phyloP scores from a whole-genome alignment of 1,140 invertebrate species.

The Triops longicaudatus region DNA sequence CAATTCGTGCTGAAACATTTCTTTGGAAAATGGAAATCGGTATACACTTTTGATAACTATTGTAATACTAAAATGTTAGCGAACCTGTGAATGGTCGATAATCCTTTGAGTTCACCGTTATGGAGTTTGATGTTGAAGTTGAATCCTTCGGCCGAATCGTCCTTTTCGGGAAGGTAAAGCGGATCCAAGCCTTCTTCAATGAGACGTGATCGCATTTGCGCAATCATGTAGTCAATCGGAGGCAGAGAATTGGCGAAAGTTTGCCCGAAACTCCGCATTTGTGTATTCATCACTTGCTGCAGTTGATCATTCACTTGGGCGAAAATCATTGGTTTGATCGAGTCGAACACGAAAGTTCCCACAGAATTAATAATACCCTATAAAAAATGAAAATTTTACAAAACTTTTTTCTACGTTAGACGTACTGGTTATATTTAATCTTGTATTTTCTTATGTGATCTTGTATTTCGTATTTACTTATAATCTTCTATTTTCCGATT shows the following conservation, averaged over 20 bases:
- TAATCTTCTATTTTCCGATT: no score
- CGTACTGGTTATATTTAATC: no score
- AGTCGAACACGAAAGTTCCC: slow-evolving; percentile 70
- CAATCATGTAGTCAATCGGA: slow-evolving; percentile 68
- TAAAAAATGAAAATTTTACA: slow-evolving; percentile 21
- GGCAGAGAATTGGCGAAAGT: slow-evolving; percentile 75
- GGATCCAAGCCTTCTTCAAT: slow-evolving; percentile 62
- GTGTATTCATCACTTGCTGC: slow-evolving; percentile 38
- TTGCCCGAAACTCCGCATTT: slow-evolving; percentile 48
- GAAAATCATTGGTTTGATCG: slow-evolving; percentile 71
- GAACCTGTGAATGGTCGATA: slow-evolving; percentile 60
- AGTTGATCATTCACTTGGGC: slow-evolving; percentile 61
- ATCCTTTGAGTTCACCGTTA: slow-evolving; percentile 64
- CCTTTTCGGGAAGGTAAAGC: slow-evolving; percentile 38
- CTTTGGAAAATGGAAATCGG: no score
- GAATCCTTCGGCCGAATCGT: slow-evolving; percentile 31
- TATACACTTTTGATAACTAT: background rate
- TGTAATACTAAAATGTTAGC: background rate
- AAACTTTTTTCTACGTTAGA: background rate
- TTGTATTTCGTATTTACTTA: no score
- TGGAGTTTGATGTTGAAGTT: slow-evolving; percentile 37
- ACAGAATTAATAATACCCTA: slow-evolving; percentile 62
- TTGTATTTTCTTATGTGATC: no score
- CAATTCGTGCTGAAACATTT: no score
- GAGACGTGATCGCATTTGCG: slow-evolving; percentile 60